These are phyloP conservation scores for Zoroaster sp. DNA, from an alignment of 53 echinoderm and acorn worm genomes.

Conservation along the genomic window DNA sequence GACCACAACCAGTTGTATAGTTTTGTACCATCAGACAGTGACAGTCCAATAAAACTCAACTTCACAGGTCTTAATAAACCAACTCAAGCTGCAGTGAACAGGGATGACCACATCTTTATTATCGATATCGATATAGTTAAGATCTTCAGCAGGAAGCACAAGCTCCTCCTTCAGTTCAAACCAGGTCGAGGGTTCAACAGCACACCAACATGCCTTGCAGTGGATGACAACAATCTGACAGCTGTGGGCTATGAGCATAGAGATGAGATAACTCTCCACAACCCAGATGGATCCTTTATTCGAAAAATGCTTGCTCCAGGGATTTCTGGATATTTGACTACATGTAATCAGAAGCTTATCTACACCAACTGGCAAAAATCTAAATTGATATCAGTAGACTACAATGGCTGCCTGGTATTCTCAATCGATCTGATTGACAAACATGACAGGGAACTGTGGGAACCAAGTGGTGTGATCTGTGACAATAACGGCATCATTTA, in stretches of 20 bases:
- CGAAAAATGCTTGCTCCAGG: not conserved
- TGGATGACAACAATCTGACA: conserved; percentile 5
- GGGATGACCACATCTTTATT: not conserved
- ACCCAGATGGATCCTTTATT: conserved; percentile 8
- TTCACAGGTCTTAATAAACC: not conserved
- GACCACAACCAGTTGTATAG: not conserved
- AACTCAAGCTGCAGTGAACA: not conserved
- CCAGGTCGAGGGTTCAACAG: not conserved
- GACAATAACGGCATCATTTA: not conserved
- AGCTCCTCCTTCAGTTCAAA: not conserved
- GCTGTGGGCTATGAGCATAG: conserved; percentile 1
- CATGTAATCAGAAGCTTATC: not conserved
- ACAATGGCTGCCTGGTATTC: not conserved
- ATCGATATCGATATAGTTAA: not conserved
- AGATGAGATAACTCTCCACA: conserved; percentile 12
- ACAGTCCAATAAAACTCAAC: not conserved
- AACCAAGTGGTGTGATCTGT: not conserved
- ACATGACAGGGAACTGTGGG: not conserved
- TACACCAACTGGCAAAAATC: not conserved
- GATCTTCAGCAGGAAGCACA: not conserved
- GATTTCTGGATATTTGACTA: not conserved
- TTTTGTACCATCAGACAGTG: not conserved
- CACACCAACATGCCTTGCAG: conserved; percentile 17
- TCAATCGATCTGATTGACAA: not conserved
- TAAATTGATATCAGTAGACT: not conserved